Percentiles rank a stretch among this genome's conserved stretches.
phyloP scores from a whole-genome alignment of 1,140 invertebrate species.

The Subanguina moxae region DNA sequence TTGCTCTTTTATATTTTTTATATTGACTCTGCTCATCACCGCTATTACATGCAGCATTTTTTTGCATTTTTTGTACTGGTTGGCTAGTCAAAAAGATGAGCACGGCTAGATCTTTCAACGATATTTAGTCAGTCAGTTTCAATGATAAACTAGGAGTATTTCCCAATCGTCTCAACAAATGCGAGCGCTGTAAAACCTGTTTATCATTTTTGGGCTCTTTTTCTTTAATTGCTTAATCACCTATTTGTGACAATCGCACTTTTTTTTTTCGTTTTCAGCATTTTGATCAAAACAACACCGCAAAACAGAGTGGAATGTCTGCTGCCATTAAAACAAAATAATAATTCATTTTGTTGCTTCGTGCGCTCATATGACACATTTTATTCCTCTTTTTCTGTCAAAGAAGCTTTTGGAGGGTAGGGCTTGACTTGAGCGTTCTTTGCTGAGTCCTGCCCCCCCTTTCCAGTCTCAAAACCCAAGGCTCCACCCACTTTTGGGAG shows the following conservation, averaged over 20 bases:
- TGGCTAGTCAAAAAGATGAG: neutral
- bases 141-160: slow-evolving; percentile 9
- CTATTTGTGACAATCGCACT: neutral
- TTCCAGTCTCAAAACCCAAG: too few relatives aligned
- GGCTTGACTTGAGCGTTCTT: too few relatives aligned
- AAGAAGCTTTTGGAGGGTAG: too few relatives aligned
- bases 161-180: neutral
- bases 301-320: neutral
- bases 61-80: neutral
- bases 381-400: neutral
- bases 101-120: neutral
- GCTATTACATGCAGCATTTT: neutral
- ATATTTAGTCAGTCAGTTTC: neutral
- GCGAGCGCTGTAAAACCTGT: neutral
- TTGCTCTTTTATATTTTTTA: neutral
- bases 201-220: neutral
- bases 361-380: neutral
- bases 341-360: neutral
- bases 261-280: neutral
- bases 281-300: neutral
- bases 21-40: neutral
- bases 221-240: slow-evolving; percentile 5
- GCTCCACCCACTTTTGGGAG: too few relatives aligned
- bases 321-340: slow-evolving; percentile 2
- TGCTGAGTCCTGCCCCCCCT: too few relatives aligned